Evolutionary conservation across 2,113 vertebrate genomes (phyloP), one percentile per base, ranked within the genome.

Genomic region (Apus apus): DNA sequence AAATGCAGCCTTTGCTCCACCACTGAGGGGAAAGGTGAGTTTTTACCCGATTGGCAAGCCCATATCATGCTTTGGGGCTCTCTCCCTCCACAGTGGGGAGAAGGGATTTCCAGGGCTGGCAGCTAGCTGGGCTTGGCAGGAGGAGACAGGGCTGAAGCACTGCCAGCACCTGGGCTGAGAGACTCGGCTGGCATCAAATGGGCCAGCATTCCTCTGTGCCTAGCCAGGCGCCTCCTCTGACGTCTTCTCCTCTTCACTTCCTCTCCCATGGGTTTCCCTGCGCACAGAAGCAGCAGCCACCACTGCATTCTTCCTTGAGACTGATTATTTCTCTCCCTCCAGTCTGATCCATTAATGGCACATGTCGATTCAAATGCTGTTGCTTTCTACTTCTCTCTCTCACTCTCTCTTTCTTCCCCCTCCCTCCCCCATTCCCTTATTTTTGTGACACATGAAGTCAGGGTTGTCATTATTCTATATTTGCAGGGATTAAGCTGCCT

Each of bases 381-480:
- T 85, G 92, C 86, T 87, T 92, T 93, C 83, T 45, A 19, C 87
- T 90, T 50, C 85, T 84, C 91, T 21, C 68, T 20, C 79, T 65
- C 29, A 14, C 46, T 16, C 21, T 51, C 13, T 36, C 3, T 15
- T 3, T 14, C 32, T 64, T 9, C 19, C 19, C 46, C 19, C 19
- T 20, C 46, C 20, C 53, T 22, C 32, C 5, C 1, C 60, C 1
- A 30, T 82, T 92, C 70, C 84, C 65, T 68, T 66, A 29, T 89
- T 95, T 96, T 94, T 73, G 32, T 96, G 90, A 96, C 43, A 81
- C 92, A 91, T 53, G 87, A 95, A 96, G 89, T 87, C 90, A 92
- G 78, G 87, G 91, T 96, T 96, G 92, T 96, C 96, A 92, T 97
- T 94, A 93, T 91, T 96, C 96, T 93, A 77, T 91, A 96, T 96